Base-by-base conservation (phyloP, 1,140 invertebrate species). In the Euura saliciscinereae region DNA sequence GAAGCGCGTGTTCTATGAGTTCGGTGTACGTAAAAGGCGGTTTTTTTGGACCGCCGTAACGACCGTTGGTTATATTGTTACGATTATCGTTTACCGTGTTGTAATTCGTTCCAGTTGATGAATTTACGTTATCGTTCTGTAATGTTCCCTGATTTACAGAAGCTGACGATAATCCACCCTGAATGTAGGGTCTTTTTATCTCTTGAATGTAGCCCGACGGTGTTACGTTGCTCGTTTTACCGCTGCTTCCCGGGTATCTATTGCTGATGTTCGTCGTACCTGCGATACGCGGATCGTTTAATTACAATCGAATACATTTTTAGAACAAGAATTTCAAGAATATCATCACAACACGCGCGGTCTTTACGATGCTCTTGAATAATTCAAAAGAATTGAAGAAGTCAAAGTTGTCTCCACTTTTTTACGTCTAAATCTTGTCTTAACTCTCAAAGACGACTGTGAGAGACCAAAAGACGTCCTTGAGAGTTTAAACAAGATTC, bases 21-120 rank as follows among this genome's bases (percentile, higher is more conserved):
- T 97, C 95, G 1, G 95, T 96, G 78, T 96, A 97, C 0, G 94
- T 96, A 77, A 93, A 95, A 0, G 94, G 94, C 44, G 94, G 94
- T 80, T 96, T 96, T 79, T 91, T 93, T 45, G 88, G 89, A 6
- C 86, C 88, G 6, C 84, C 85, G n/a, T 81, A 79, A 11, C 83
- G 77, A 43, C 80, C 74, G 46, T 59, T 59, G 7, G 65, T 66
- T 13, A 45, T 43, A 6, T 66, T 65, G 66, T 74, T 73, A 64
- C 28, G 73, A 43, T 6, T 71, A 11, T 70, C 71, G 67, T 71
- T 78, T 7, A 28, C 28, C 64, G 44, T 4, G 51, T 59, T 59
- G 51, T 59, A 59, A 59, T 59, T 59, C 8, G 10, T 59, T 8
- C 8, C 8, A 8, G 6, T 11, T n/a, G 51, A 59, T 59, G 51